Evolutionary conservation across 2,113 vertebrate genomes (phyloP).

Genomic region (Clarias magur): DNA sequence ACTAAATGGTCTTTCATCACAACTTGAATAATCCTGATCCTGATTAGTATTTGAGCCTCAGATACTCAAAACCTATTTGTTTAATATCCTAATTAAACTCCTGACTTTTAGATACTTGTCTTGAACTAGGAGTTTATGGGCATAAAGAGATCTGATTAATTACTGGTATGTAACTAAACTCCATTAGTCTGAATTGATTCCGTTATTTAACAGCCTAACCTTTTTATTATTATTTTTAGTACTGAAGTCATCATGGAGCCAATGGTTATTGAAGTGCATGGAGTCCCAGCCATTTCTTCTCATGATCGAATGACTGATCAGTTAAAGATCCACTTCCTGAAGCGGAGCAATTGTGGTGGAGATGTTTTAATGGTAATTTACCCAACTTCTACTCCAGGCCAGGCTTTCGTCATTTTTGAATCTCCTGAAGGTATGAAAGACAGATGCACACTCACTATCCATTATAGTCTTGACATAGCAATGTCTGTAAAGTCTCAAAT

Average conservation of each 20-base stretch:
- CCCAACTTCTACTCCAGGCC: conserved; percentile 42
- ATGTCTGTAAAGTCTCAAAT: neutral
- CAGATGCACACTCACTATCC: neutral
- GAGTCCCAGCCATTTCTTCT: conserved; percentile 48
- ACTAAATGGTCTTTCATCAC: too few relatives aligned
- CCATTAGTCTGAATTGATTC: neutral
- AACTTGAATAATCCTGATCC: too few relatives aligned
- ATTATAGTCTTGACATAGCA: neutral
- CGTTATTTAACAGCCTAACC: neutral
- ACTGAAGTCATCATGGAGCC: conserved; percentile 15
- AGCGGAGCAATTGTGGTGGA: conserved; percentile 53
- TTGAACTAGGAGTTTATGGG: neutral
- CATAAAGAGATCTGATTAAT: neutral
- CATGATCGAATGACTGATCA: conserved; percentile 50
- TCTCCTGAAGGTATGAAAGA: conserved; percentile 50
- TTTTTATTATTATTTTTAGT: neutral
- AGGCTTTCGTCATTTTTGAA: conserved; percentile 61
- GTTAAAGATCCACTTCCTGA: conserved; percentile 62
- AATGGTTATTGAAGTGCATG: conserved; percentile 50
- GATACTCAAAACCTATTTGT: neutral
- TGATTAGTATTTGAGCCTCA: neutral
- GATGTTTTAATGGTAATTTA: conserved; percentile 58
- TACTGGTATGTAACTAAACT: neutral
- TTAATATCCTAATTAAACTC: neutral
- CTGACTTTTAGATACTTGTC: neutral